Evolutionary conservation across 2,888 invertebrate genomes (phyloP).

Genomic region (Cryptophagus acutangulus): DNA sequence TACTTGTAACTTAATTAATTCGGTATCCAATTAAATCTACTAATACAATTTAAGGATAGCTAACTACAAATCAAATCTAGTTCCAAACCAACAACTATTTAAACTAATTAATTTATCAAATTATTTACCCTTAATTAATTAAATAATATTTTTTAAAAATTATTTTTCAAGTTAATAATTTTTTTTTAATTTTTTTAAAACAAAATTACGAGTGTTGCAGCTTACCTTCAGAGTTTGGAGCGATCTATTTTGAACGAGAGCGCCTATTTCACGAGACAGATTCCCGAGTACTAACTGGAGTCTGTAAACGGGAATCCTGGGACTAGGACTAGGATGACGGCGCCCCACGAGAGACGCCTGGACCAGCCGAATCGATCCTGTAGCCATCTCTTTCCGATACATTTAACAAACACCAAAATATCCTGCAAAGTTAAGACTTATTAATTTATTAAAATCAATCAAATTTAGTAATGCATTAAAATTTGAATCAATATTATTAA

Average conservation of each 20-base stretch:
- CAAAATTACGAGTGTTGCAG: slow-evolving; percentile 20
- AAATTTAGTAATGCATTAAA: too few relatives aligned
- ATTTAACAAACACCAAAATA: too few relatives aligned
- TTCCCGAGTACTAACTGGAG: slow-evolving; percentile 35
- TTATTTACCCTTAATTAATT: neutral
- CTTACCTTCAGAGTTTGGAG: slow-evolving; percentile 16
- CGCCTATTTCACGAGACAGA: slow-evolving; percentile 27
- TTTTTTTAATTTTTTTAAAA: neutral
- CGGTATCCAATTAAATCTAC: too few relatives aligned
- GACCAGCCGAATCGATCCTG: slow-evolving; percentile 45
- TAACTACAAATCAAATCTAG: too few relatives aligned
- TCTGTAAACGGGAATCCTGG: slow-evolving; percentile 30
- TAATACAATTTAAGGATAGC: too few relatives aligned
- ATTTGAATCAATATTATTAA: too few relatives aligned
- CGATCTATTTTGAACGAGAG: slow-evolving; percentile 18
- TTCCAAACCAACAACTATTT: too few relatives aligned
- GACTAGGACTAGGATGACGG: slow-evolving; percentile 39
- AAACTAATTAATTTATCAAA: neutral
- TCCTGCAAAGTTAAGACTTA: too few relatives aligned
- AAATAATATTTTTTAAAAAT: too few relatives aligned
- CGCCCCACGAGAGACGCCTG: slow-evolving; percentile 44
- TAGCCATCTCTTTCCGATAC: slow-evolving; percentile 23
- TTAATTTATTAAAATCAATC: too few relatives aligned
- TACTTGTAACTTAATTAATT: too few relatives aligned
- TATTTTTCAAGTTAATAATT: too few relatives aligned